These are phyloP conservation scores for Gymnodraco acuticeps DNA, from an alignment of 2,797 vertebrate genomes.

Conservation along the genomic window DNA sequence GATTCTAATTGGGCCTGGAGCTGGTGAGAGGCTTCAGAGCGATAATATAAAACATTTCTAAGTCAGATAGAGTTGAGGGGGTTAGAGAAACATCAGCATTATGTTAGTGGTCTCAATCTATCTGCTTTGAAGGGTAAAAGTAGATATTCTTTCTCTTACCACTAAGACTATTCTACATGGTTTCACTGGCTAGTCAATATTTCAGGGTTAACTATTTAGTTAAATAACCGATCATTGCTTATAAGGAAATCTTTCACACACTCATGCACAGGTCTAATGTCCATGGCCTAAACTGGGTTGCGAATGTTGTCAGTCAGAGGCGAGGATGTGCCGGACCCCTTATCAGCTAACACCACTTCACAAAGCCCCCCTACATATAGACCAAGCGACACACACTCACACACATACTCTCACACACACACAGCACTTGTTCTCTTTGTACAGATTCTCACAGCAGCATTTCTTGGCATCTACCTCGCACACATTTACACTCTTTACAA, in stretches of 20 bases:
- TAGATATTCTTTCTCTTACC: background rate
- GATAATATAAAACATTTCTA: background rate
- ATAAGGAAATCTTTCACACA: background rate
- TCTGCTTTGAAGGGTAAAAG: background rate
- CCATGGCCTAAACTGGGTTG: constrained; percentile 52
- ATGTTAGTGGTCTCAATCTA: background rate
- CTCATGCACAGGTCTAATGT: too few relatives aligned
- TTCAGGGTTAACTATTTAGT: background rate
- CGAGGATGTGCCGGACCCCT: constrained; percentile 46
- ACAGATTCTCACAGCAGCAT: constrained; percentile 38
- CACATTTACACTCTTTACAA: constrained; percentile 60
- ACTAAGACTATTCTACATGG: background rate
- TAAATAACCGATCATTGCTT: background rate
- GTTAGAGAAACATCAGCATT: background rate
- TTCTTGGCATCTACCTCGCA: constrained; percentile 55
- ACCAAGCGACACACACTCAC: constrained; percentile 16
- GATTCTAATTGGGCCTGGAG: background rate
- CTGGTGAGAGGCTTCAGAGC: background rate
- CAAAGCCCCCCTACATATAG: constrained; percentile 39
- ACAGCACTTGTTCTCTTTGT: background rate
- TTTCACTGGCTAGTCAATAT: background rate
- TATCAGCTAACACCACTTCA: constrained; percentile 64
- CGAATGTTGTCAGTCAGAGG: constrained; percentile 46
- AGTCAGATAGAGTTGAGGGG: background rate
- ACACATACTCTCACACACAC: background rate